Evolutionary conservation across 2,888 invertebrate species (phyloP).

Genomic region (Trissolcus brochymenae): DNA sequence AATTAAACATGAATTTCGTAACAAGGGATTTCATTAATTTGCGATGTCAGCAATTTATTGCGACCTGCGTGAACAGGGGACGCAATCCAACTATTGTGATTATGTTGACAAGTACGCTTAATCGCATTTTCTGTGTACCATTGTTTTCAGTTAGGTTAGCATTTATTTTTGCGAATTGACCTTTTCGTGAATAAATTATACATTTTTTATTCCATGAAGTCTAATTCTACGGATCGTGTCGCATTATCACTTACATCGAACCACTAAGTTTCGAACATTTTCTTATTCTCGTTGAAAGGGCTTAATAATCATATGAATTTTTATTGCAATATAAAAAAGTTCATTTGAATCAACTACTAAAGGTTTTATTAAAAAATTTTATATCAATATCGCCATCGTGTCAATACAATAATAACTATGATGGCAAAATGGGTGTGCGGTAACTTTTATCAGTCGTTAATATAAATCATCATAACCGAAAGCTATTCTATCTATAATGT

Average conservation of each 20-base stretch:
- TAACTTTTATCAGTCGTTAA: conserved; percentile 7
- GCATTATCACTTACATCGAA: conserved; percentile 10
- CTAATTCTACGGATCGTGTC: conserved; percentile 9
- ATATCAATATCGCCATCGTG: neutral
- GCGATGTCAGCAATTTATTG: conserved; percentile 59
- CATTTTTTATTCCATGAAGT: conserved; percentile 37
- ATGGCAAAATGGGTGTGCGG: neutral
- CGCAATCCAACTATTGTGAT: conserved; percentile 47
- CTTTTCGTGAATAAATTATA: conserved; percentile 25
- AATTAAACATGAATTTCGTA: conserved; percentile 42
- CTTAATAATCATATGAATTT: no score
- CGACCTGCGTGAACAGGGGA: conserved; percentile 28
- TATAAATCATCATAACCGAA: conserved; percentile 9
- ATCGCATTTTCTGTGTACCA: conserved; percentile 39
- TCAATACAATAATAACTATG: neutral
- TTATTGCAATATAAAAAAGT: no score
- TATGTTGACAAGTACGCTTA: conserved; percentile 54
- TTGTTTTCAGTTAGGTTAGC: conserved; percentile 35
- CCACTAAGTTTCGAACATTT: neutral
- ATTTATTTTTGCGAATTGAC: conserved; percentile 40
- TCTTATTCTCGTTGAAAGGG: no score
- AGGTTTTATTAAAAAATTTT: no score
- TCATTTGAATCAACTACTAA: no score
- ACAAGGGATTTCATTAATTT: conserved; percentile 65
- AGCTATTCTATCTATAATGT: conserved; percentile 9